Base-by-base conservation (phyloP, 2,888 invertebrate species). In the Standfussiana lucernea region DNA sequence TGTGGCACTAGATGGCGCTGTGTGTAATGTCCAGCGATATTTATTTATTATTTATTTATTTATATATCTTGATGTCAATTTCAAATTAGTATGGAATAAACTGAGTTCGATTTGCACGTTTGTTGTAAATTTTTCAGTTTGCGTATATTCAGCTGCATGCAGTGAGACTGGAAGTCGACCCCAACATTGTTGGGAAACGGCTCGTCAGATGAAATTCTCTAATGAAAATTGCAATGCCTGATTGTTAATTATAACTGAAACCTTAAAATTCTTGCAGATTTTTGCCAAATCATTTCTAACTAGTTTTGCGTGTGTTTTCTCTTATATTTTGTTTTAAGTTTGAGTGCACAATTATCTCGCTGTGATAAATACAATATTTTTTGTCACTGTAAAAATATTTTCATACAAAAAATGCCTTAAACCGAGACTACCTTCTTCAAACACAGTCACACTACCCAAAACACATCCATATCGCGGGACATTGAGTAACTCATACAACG, bases 401-500 rank as follows among this genome's bases (percentile, higher is more conserved):
- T 50, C 24, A 15, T 7, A 28, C 15, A 40, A 8, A 10, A 35
- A 45, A 56, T 45, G 1, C 6, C 1, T 24, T 2, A 5, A 11
- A 47, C 21, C 15, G 5, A 37, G 35, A 80, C 53, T 45, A 21
- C 62, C 61, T 59, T 28, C 6, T 8, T 45, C 15, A 62, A 69
- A 45, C 40, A 75, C 66, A 72, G 66, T 28, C 80, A 86, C 79
- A 82, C 62, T 77, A 88, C 79, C 72, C 72, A 50, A 79, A 80
- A 86, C 79, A 81, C 87, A 84, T 86, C 72, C 84, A 89, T 85
- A 89, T 84, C 66, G 62, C 71, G 75, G 67, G 90, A 90, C 90
- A 80, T 90, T 90, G 90, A 90, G 90, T 88, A 86, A 90, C 86
- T 87, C 90, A 75, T 83, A 88, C 88, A 83, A 87, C 88, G 90